Evolutionary conservation across 1,140 invertebrate genomes (phyloP), one percentile per base, ranked within the genome.

Genomic region (Adoxophyes honmai): DNA sequence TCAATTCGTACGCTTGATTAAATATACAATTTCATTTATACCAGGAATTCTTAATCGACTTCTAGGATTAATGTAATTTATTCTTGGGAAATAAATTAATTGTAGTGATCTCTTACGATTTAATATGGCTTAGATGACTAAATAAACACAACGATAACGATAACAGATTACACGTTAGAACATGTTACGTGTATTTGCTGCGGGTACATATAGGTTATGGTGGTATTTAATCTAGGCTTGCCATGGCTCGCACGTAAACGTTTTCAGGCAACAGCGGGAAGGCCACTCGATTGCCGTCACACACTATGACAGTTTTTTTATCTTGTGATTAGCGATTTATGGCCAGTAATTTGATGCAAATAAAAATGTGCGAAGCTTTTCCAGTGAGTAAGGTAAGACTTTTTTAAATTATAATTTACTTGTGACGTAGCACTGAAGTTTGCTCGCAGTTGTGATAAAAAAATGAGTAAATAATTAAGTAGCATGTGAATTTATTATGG

Each of bases 21-120:
- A 44, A 44, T 44, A 44, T 44, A 15, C 39, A 15, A 44, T 39
- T 39, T 39, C 8, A 16, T 39, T 48, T 48, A 48, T 48, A 48
- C 21, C 21, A 11, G 16, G 7, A 21, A n/a, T 48, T 13, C n/a
- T 38, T 11, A 48, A 21, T 48, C 42, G 42, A 48, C 21, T 48
- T 48, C 16, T 21, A 48, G 21, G 42, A 33, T 48, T 48, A 48
- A 21, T 48, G 21, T 48, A 48, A 48, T 48, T 48, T 13, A 11
- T 33, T 5, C n/a, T 8, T 11, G 42, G 6, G 11, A 48, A n/a
- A 48, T 33, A 48, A 21, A 48, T 48, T 48, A 48, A 48, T 11
- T 44, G n/a, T 11, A 4, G n/a, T n/a, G 1, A 48, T 48, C 42
- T 21, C 1, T 48, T 13, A 6, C 42, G 16, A 9, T 18, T 16